A percentile compares a stretch with the other conserved stretches of the same genome.
phyloP scores from a whole-genome alignment of 2,113 vertebrate species.

The Stigmatopora argus region DNA sequence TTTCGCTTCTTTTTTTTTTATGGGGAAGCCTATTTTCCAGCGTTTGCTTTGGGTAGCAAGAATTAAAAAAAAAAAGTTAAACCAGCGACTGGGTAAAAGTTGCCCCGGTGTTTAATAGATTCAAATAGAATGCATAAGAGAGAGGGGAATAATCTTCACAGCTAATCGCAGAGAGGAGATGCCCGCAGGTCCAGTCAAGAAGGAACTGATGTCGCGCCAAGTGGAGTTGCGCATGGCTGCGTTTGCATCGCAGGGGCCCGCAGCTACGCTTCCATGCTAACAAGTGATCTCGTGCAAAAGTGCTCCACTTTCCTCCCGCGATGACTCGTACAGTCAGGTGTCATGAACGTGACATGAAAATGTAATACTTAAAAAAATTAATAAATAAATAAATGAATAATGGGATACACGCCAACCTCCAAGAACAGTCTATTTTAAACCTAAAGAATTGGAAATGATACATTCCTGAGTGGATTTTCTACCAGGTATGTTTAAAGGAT shows the following conservation, averaged over 20 bases:
- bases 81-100: slow-evolving; percentile 27
- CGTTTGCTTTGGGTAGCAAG: background rate
- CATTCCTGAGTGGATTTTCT: background rate
- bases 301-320: background rate
- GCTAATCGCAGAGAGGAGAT: slow-evolving; percentile 40
- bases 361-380: background rate
- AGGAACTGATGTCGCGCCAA: slow-evolving; percentile 43
- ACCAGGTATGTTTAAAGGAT: background rate
- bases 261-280: slow-evolving; percentile 52
- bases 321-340: background rate
- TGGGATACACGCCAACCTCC: background rate
- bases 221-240: slow-evolving; percentile 47
- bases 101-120: slow-evolving; percentile 1
- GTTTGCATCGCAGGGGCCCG: slow-evolving; percentile 36
- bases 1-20: no score
- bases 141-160: slow-evolving; percentile 30
- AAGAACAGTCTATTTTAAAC: background rate
- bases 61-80: background rate
- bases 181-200: slow-evolving; percentile 37
- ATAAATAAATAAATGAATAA: background rate
- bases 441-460: no score
- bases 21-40: no score
- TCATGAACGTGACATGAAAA: background rate
- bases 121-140: slow-evolving; percentile 22
- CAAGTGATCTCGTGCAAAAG: slow-evolving; percentile 14